Percentiles rank a stretch among this genome's conserved stretches.
These are phyloP conservation scores for Mico argentatus DNA, from an alignment of 2,797 vertebrate species.

Conservation along the genomic window DNA sequence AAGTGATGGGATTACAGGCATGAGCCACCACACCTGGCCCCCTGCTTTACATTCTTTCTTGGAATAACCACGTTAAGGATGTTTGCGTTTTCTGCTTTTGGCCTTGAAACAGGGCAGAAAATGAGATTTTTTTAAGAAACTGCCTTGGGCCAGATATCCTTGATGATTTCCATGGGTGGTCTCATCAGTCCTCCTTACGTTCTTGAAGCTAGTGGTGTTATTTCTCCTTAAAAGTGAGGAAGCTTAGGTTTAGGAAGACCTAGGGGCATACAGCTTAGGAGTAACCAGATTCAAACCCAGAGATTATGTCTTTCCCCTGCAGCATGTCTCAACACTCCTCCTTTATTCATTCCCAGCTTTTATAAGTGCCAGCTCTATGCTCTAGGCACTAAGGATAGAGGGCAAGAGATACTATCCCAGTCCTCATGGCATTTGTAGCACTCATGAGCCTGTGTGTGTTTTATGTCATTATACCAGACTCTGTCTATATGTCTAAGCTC, in stretches of 20 bases:
- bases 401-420: background rate
- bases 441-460: background rate
- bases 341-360: background rate
- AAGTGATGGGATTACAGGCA: too few species aligned
- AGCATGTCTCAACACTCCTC: background rate
- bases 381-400: background rate
- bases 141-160: background rate
- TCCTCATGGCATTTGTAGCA: background rate
- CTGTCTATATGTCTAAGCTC: background rate
- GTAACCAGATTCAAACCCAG: background rate
- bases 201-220: background rate
- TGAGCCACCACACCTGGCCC: too few species aligned
- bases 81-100: conserved; percentile 30
- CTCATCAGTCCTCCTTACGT: background rate
- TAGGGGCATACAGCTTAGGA: background rate
- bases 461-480: background rate
- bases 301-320: background rate
- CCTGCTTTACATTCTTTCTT: background rate
- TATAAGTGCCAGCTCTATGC: background rate
- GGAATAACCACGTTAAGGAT: background rate
- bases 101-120: background rate
- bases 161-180: background rate
- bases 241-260: background rate
- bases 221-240: background rate
- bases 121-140: background rate